A percentile compares a stretch with the other conserved stretches of the same genome.
These are phyloP conservation scores for Endotricha flammealis DNA, from an alignment of 2,888 invertebrate genomes.

Conservation along the genomic window DNA sequence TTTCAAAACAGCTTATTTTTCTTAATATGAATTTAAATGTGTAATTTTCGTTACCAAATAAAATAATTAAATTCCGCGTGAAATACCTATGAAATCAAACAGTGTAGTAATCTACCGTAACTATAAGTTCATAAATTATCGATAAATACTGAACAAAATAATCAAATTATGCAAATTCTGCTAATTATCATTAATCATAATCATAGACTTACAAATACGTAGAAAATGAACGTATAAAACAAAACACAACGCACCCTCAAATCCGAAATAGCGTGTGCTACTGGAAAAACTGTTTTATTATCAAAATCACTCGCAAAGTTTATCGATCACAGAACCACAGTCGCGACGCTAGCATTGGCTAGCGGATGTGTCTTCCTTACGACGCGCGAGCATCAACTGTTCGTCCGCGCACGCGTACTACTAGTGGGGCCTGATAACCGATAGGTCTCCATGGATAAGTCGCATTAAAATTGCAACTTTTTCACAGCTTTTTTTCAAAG, in stretches of 20 bases:
- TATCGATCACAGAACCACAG: constrained; percentile 49
- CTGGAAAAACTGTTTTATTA: constrained; percentile 29
- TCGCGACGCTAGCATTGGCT: constrained; percentile 40
- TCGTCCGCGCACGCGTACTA: constrained; percentile 45
- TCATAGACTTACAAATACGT: neutral
- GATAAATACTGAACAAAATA: neutral
- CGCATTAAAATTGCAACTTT: constrained; percentile 41
- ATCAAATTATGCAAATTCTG: neutral
- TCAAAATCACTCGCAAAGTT: constrained; percentile 44
- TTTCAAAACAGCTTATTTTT: constrained; percentile 22
- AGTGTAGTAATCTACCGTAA: neutral
- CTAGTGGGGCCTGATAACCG: constrained; percentile 58
- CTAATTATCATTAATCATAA: neutral
- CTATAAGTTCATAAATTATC: neutral
- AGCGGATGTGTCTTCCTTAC: constrained; percentile 70
- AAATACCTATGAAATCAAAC: constrained; percentile 2
- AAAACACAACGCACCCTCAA: constrained; percentile 56
- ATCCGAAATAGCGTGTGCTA: constrained; percentile 34
- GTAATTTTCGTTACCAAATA: neutral
- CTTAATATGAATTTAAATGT: neutral
- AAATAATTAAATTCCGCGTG: neutral
- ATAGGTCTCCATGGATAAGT: constrained; percentile 56
- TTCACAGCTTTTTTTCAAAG: constrained; percentile 17
- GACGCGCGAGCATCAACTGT: constrained; percentile 73
- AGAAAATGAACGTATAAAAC: constrained; percentile 12